phyloP scores from a whole-genome alignment of 2,888 invertebrate species.

The Cataglyphis altisquamis region DNA sequence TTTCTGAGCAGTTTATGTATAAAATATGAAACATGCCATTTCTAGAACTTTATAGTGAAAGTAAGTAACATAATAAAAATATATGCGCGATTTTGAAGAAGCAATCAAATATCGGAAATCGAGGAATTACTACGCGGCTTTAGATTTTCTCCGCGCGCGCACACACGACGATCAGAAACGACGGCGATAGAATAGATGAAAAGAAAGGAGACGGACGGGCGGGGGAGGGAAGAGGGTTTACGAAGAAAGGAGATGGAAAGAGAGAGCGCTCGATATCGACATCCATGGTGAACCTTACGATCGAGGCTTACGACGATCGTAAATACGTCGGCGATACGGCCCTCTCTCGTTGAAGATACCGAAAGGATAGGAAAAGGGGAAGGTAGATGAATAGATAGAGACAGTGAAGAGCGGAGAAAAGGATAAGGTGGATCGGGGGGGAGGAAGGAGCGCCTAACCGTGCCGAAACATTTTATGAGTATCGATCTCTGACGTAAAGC shows the following conservation, averaged over 20 bases:
- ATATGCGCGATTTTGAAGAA: slow-evolving; percentile 28
- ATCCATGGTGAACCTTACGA: slow-evolving; percentile 76
- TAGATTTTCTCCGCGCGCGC: slow-evolving; percentile 56
- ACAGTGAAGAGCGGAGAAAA: slow-evolving; percentile 64
- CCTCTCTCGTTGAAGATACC: slow-evolving; percentile 79
- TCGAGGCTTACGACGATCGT: slow-evolving; percentile 83
- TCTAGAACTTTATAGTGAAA: neutral
- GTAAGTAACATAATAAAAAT: neutral
- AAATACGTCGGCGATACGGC: slow-evolving; percentile 83
- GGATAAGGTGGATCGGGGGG: slow-evolving; percentile 42
- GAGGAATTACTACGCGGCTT: slow-evolving; percentile 60
- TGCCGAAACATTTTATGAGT: slow-evolving; percentile 78
- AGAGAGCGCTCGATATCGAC: slow-evolving; percentile 73
- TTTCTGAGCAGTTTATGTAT: neutral
- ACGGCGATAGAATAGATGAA: slow-evolving; percentile 37
- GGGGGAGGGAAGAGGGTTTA: neutral
- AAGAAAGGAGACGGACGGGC: slow-evolving; percentile 1
- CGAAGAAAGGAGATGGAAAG: slow-evolving; percentile 48
- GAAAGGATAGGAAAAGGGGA: slow-evolving; percentile 73
- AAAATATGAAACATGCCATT: neutral
- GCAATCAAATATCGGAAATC: slow-evolving; percentile 65
- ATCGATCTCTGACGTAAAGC: slow-evolving; percentile 77
- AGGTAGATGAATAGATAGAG: slow-evolving; percentile 76
- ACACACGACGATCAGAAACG: slow-evolving; percentile 41
- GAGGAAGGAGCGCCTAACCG: slow-evolving; percentile 67